Evolutionary conservation across 2,113 vertebrate species (phyloP), one percentile per base, ranked within the genome.

Genomic region (Heteronetta atricapilla): DNA sequence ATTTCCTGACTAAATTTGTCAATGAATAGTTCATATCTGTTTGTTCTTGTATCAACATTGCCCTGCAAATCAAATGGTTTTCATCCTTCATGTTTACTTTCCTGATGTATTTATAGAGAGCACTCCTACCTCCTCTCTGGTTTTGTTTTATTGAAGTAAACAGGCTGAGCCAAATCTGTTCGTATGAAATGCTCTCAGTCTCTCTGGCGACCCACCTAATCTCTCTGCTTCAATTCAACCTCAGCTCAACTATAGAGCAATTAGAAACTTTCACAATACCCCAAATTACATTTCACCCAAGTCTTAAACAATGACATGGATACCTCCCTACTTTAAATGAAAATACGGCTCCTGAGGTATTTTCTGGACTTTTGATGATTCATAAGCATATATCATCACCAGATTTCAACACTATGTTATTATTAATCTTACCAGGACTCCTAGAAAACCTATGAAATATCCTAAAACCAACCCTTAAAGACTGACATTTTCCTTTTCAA

Each of bases 61-160:
- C 48, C 63, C 59, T 86, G 36, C 40, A 93, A 92, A 90, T 83
- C 53, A 82, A 86, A 90, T 59, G 36, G 8, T 80, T 90, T 93
- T 86, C 25, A n/a, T 88, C 79, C 72, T 77, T 88, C 52, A 8
- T 86, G 68, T 86, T 88, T 93, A 64, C 31, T 92, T 84, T 50
- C 56, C 76, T 73, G 52, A 42, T 81, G 10, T 90, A 93, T 94
- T 90, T 82, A 92, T 84, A 82, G 81, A 75, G 17, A 89, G 69
- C 81, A 75, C 88, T 75, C 7, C 0, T 58, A 67, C 50, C n/a
- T 53, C 63, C 67, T 91, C 53, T 91, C 69, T 68, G 56, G 0
- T 86, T 91, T 76, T 68, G 34, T 93, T 89, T 88, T 58, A 50
- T 17, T 80, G 59, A 84, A 74, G 79, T 84, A 94, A 97, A 93